Percentiles rank a stretch among this genome's conserved stretches.
phyloP scores from a whole-genome alignment of 2,113 vertebrate species.

The Lathamus discolor region DNA sequence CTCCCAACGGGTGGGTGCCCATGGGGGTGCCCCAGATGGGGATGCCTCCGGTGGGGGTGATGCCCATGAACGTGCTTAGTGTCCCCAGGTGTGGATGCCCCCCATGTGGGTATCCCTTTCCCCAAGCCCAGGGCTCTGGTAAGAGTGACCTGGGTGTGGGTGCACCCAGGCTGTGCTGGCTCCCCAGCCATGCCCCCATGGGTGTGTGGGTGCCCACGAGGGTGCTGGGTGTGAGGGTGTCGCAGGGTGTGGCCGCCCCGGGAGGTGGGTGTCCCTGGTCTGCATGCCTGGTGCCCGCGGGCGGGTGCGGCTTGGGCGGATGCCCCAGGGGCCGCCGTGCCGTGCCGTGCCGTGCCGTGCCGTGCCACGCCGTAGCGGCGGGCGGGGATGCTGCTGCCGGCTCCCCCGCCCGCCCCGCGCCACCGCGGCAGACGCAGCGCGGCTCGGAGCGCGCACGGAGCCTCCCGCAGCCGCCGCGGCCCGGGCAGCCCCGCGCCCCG shows the following conservation, averaged over 20 bases:
- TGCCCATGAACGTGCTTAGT: background rate
- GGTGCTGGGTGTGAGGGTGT: background rate
- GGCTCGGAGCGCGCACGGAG: background rate
- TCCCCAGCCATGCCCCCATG: background rate
- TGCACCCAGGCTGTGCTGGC: no score
- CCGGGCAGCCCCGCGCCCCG: no score
- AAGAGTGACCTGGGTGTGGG: background rate
- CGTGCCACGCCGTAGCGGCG: background rate
- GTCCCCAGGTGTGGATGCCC: background rate
- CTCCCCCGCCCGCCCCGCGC: background rate
- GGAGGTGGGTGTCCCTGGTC: background rate
- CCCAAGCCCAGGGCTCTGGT: background rate
- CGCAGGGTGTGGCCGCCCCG: background rate
- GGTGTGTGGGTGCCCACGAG: background rate
- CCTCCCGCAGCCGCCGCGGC: background rate
- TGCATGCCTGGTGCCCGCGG: background rate
- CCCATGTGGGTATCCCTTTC: background rate
- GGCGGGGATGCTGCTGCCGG: background rate
- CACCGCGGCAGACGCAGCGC: slow-evolving; percentile 17
- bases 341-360: background rate
- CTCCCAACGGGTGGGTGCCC: background rate
- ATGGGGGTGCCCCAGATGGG: background rate
- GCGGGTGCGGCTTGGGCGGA: background rate
- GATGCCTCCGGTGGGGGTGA: background rate
- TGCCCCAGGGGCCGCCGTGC: background rate